Base-by-base conservation (phyloP, 2,797 vertebrate genomes). In the Amblyraja radiata region DNA sequence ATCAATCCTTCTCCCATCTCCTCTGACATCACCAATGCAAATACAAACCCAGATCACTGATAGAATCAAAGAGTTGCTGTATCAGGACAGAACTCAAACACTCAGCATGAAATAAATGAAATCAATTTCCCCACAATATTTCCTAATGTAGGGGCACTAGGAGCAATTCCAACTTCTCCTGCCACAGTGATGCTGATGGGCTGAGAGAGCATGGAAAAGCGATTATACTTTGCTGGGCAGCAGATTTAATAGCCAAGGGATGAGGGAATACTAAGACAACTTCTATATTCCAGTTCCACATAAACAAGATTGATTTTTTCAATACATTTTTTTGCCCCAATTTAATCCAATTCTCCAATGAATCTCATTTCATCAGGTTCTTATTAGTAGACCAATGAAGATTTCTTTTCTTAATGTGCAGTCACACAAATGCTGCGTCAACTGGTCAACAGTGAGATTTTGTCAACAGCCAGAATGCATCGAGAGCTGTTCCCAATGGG, bases 401-500 rank as follows among this genome's bases (percentile, higher is more conserved):
- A 36, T 88, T 88, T 88, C 32, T 88, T 68, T 36, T 9, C 14
- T 16, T 36, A 36, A 77, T 54, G 73, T 76, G 91, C 13, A 93
- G 54, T 46, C 39, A 21, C n/a, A 79, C 71, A 54, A 93, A 63
- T 54, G 91, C 73, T 93, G 79, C 36, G 8, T 23, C 77, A 68
- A 79, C 91, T 58, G 80, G 93, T 77, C 81, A 39, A 23, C 79
- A 84, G 21, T 65, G 93, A 86, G 86, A 76, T 93, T 79, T 93
- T 93, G 28, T 86, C 77, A 88, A 65, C 91, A 81, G 81, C 76
- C 88, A 86, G 58, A 79, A 86, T 86, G 58, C 73, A 77, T 83
- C 73, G 92, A 61, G 77, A 61, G 77, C 71, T 93, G 71, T 76
- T 92, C 74, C 80, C 81, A 74, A 93, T 93, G 79, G 88, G 78